Conservation (phyloP, 2,113 vertebrate species). For the Leptodactylus fuscus region DNA sequence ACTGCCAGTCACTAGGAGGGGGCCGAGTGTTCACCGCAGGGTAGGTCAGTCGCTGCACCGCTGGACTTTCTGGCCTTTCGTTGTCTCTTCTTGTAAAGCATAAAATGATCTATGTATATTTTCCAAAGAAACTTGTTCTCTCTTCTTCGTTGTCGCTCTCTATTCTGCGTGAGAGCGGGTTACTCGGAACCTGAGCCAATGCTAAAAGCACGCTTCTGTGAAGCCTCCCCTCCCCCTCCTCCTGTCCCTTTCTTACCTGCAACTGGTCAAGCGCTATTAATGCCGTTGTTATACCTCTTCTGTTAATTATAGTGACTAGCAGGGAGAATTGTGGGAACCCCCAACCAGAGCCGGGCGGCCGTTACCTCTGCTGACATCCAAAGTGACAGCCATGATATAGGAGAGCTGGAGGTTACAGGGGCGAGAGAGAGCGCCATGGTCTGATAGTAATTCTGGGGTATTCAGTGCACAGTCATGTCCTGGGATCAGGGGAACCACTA, state of each 20-base stretch:
- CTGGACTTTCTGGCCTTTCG: conserved; percentile 11
- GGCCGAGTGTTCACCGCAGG: background rate
- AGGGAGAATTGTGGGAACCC: background rate
- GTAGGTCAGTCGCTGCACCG: conserved; percentile 25
- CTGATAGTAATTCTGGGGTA: too few species aligned
- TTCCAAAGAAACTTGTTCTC: conserved; percentile 61
- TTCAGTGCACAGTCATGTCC: too few species aligned
- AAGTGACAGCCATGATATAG: too few species aligned
- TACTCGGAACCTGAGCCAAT: conserved; percentile 45
- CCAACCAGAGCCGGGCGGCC: background rate
- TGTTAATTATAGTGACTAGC: conserved; percentile 1
- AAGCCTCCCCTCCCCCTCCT: conserved; percentile 18
- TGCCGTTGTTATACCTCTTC: conserved; percentile 43
- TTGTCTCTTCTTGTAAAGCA: background rate
- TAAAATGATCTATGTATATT: conserved; percentile 22
- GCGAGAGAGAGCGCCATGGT: too few species aligned
- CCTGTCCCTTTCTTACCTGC: background rate
- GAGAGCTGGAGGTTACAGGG: too few species aligned
- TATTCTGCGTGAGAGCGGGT: conserved; percentile 64
- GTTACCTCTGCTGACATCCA: background rate
- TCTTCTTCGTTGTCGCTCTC: background rate
- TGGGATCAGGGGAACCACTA: too few species aligned
- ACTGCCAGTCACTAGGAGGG: background rate
- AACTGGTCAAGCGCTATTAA: too few species aligned
- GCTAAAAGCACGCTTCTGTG: conserved; percentile 43